A percentile compares a stretch with the other conserved stretches of the same genome.
Evolutionary conservation across 2,113 vertebrate genomes (phyloP).

Genomic region (Malurus elegans): DNA sequence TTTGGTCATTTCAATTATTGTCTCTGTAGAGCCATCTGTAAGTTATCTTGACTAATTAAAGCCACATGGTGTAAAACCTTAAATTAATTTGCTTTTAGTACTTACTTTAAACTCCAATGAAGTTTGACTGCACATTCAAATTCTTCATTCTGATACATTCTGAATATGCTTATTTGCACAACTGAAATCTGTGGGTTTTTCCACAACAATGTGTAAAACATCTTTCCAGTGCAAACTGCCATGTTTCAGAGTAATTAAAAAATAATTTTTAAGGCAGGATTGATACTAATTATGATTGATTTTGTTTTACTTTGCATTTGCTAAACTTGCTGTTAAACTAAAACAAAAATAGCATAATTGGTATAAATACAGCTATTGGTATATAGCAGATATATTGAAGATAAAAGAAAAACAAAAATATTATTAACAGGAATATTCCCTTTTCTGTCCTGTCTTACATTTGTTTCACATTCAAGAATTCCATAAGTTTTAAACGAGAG

Average conservation of each 20-base stretch:
- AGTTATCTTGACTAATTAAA: neutral
- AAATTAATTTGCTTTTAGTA: neutral
- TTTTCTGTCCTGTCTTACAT: neutral
- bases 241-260: neutral
- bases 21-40: neutral
- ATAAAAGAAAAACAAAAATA: neutral
- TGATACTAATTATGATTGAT: neutral
- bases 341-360: neutral
- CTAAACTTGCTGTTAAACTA: neutral
- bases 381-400: neutral
- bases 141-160: neutral
- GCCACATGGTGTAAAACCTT: neutral
- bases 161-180: neutral
- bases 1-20: neutral
- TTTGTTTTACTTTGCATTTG: neutral
- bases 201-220: neutral
- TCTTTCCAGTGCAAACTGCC: neutral
- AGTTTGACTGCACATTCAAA: neutral
- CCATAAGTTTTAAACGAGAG: neutral
- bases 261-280: neutral
- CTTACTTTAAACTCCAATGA: neutral
- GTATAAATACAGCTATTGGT: neutral
- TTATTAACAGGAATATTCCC: neutral
- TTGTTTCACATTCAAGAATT: neutral
- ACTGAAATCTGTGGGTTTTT: neutral